Percentiles rank a stretch among this genome's conserved stretches.
These are phyloP conservation scores for Eueremaeus valkanovi DNA, from an alignment of 2,888 invertebrate species.

Conservation along the genomic window DNA sequence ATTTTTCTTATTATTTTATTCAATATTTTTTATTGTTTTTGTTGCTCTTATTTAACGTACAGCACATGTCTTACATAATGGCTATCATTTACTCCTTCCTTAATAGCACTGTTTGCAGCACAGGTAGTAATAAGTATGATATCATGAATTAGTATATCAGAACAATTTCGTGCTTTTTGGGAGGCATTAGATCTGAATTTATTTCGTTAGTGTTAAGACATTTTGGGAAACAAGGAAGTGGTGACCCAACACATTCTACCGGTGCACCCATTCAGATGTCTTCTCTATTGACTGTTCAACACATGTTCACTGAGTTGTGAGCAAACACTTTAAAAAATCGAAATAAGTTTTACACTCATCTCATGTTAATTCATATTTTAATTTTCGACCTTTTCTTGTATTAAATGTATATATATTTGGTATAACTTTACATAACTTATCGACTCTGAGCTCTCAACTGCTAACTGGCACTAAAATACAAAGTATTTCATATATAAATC, in stretches of 20 bases:
- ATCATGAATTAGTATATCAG: constrained; percentile 1
- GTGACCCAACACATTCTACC: background rate
- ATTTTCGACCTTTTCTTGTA: background rate
- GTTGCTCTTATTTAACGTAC: too few relatives aligned
- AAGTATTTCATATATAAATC: background rate
- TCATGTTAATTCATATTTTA: background rate
- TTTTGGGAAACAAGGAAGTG: constrained; percentile 6
- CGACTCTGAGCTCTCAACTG: background rate
- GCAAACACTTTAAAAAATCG: too few relatives aligned
- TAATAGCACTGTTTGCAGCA: background rate
- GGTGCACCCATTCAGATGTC: background rate
- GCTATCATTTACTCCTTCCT: background rate
- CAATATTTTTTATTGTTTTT: too few relatives aligned
- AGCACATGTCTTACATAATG: background rate
- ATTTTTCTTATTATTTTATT: too few relatives aligned
- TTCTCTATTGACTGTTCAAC: background rate
- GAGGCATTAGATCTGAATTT: background rate
- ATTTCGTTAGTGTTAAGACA: background rate
- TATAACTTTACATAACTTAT: constrained; percentile 22
- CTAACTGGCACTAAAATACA: constrained; percentile 4
- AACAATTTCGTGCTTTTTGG: constrained; percentile 20
- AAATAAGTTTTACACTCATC: background rate
- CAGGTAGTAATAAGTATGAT: background rate
- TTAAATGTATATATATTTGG: background rate
- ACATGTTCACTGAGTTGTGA: background rate